Percentiles rank a stretch among this genome's conserved stretches.
Conservation (phyloP, 1,140 invertebrate species). For the Monochamus saltuarius region DNA sequence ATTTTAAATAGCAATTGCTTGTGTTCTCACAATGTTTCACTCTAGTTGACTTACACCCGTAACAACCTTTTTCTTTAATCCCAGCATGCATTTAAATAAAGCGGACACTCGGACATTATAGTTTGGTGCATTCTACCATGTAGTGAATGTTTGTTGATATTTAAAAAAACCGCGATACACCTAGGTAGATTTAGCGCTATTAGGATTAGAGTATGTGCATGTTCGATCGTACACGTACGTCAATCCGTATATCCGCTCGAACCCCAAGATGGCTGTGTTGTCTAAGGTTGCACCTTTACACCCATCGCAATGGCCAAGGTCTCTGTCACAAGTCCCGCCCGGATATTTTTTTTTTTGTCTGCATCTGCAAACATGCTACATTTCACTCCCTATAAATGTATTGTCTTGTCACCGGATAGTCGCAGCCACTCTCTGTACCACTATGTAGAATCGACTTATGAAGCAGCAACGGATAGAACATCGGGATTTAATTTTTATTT, state of each 20-base stretch:
- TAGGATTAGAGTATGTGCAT: slow-evolving; percentile 40
- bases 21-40: slow-evolving; percentile 24
- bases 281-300: slow-evolving; percentile 48
- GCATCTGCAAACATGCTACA: slow-evolving; percentile 5
- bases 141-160: slow-evolving; percentile 25
- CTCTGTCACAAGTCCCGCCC: slow-evolving; percentile 9
- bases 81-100: slow-evolving; percentile 30
- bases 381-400: neutral
- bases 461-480: neutral
- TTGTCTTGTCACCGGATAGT: neutral
- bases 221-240: slow-evolving; percentile 31
- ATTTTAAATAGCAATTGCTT: slow-evolving; percentile 46
- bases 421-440: too few species aligned
- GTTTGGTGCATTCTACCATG: neutral
- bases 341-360: slow-evolving; percentile 9
- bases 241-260: slow-evolving; percentile 22
- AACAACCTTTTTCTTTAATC: slow-evolving; percentile 26
- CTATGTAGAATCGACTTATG: slow-evolving; percentile 4
- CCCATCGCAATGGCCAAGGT: slow-evolving; percentile 7
- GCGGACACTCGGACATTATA: neutral
- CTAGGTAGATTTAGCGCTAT: slow-evolving; percentile 24
- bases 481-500: slow-evolving; percentile 16
- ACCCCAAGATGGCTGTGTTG: slow-evolving; percentile 49
- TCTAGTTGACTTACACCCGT: slow-evolving; percentile 12
- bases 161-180: slow-evolving; percentile 26